These are phyloP conservation scores for Odontomyia ornata DNA, from an alignment of 2,888 invertebrate genomes.

Conservation along the genomic window DNA sequence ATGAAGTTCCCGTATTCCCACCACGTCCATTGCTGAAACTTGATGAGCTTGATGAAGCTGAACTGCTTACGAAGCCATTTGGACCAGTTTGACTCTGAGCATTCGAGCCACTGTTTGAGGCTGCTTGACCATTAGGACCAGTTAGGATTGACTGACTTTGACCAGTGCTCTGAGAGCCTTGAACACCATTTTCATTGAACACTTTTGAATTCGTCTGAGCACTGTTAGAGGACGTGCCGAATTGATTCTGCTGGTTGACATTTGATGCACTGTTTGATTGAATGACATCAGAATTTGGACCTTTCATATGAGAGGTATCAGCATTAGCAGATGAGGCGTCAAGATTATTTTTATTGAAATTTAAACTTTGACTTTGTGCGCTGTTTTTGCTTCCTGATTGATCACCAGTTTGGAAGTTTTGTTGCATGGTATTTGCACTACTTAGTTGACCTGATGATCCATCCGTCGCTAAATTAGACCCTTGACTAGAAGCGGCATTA, in stretches of 20 bases:
- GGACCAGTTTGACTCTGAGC: conserved; percentile 55
- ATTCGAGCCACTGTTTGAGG: conserved; percentile 56
- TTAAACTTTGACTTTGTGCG: conserved; percentile 61
- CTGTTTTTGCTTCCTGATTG: conserved; percentile 55
- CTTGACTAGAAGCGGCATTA: conserved; percentile 60
- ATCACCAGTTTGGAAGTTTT: conserved; percentile 52
- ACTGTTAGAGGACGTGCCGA: conserved; percentile 56
- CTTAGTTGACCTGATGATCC: conserved; percentile 60
- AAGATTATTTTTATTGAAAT: conserved; percentile 56
- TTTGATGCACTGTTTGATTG: conserved; percentile 58
- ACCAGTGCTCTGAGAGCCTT: conserved; percentile 56
- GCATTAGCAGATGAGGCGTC: conserved; percentile 60
- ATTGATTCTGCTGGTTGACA: conserved; percentile 55
- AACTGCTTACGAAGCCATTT: conserved; percentile 56
- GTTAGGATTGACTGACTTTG: conserved; percentile 59
- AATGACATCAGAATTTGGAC: conserved; percentile 52
- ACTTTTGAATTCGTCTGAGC: conserved; percentile 58
- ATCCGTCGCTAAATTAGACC: conserved; percentile 59
- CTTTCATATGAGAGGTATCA: conserved; percentile 55
- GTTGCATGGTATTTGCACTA: conserved; percentile 60
- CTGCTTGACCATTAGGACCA: conserved; percentile 56
- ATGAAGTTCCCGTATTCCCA: conserved; percentile 43
- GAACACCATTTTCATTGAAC: conserved; percentile 53
- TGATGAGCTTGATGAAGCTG: conserved; percentile 57
- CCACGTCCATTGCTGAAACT: conserved; percentile 48